Evolutionary conservation across 2,113 vertebrate species (phyloP).

Genomic region (Dipodomys ordii): DNA sequence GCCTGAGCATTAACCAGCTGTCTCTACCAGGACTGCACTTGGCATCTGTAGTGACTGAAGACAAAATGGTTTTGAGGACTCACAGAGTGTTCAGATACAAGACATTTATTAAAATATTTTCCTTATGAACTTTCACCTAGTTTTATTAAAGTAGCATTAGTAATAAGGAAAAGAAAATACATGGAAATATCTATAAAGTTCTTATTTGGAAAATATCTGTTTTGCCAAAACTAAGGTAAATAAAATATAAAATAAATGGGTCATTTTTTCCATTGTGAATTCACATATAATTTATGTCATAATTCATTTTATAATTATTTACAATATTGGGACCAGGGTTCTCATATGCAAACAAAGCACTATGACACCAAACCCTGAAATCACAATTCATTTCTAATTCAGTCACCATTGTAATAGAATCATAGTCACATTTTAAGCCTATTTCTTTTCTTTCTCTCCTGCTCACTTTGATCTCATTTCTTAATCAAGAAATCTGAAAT

Average conservation of each 20-base stretch:
- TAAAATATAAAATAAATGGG: conserved; percentile 25
- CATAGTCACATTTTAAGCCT: background rate
- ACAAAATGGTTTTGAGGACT: background rate
- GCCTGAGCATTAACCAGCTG: background rate
- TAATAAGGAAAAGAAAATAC: background rate
- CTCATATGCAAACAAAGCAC: background rate
- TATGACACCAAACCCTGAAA: background rate
- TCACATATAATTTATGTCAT: background rate
- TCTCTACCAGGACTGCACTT: background rate
- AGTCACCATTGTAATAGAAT: background rate
- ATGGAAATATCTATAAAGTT: background rate
- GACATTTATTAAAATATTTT: background rate
- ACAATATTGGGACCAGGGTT: background rate
- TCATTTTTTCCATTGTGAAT: background rate
- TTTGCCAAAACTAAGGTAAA: background rate
- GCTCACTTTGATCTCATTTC: background rate
- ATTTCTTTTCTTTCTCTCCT: background rate
- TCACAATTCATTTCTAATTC: background rate
- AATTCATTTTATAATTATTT: background rate
- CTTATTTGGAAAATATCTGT: background rate
- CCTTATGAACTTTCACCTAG: background rate
- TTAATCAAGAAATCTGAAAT: background rate
- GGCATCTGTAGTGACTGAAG: background rate
- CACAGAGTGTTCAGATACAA: background rate
- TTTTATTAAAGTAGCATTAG: background rate